phyloP scores from a whole-genome alignment of 2,888 invertebrate species.

The Netelia fuscicornis region DNA sequence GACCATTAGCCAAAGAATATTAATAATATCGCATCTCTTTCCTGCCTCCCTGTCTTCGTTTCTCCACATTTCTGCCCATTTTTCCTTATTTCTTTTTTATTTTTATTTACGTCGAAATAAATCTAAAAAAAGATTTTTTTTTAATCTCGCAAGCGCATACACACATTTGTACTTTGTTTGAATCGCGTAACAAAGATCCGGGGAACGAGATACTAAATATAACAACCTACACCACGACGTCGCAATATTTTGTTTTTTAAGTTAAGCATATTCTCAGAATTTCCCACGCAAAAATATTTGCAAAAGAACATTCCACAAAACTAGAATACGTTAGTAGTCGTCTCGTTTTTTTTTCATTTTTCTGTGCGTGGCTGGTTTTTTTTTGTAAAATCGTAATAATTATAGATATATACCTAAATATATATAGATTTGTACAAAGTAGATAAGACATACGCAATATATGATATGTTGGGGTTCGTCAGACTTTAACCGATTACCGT shows the following conservation, averaged over 20 bases:
- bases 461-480: constrained; percentile 53
- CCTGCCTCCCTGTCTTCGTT: too few relatives aligned
- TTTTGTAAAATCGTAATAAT: constrained; percentile 24
- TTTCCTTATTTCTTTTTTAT: too few relatives aligned
- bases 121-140: too few relatives aligned
- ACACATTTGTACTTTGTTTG: constrained; percentile 1
- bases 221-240: too few relatives aligned
- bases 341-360: not conserved
- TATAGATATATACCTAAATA: constrained; percentile 4
- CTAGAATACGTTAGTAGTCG: not conserved
- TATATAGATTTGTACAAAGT: constrained; percentile 2
- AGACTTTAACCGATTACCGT: constrained; percentile 46
- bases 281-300: not conserved
- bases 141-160: not conserved
- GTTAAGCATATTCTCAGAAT: not conserved
- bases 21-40: too few relatives aligned
- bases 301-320: not conserved
- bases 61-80: too few relatives aligned
- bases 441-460: constrained; percentile 13
- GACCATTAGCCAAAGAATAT: not conserved
- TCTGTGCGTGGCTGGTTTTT: constrained; percentile 4
- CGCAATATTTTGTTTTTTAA: too few relatives aligned
- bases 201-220: too few relatives aligned
- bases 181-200: constrained; percentile 5
- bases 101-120: too few relatives aligned